phyloP scores from a whole-genome alignment of 2,888 invertebrate genomes.

The Microdon myrmicae region DNA sequence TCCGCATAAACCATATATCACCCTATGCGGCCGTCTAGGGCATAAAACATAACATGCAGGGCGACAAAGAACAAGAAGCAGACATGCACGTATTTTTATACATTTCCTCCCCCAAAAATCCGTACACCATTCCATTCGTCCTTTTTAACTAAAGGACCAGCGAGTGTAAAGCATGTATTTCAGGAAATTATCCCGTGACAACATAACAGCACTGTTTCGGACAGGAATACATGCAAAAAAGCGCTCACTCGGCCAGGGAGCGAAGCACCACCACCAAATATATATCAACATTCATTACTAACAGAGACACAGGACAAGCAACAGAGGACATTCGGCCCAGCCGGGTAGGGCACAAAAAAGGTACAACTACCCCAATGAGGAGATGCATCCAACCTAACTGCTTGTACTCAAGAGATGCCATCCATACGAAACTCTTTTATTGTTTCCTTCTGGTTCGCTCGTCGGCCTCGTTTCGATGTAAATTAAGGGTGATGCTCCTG shows the following conservation, averaged over 20 bases:
- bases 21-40: conserved; percentile 31
- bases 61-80: conserved; percentile 28
- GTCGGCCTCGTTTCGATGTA: conserved; percentile 48
- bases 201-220: conserved; percentile 52
- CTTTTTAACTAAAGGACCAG: no score
- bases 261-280: conserved; percentile 39
- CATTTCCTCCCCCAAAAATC: no score
- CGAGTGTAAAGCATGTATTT: conserved; percentile 51
- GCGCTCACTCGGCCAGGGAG: conserved; percentile 28
- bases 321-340: conserved; percentile 46
- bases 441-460: conserved; percentile 6
- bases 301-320: conserved; percentile 44
- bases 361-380: conserved; percentile 17
- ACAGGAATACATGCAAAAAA: conserved; percentile 41
- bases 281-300: conserved; percentile 49
- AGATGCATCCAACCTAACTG: conserved; percentile 40
- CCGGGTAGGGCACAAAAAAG: conserved; percentile 39
- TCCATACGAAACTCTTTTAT: conserved; percentile 20
- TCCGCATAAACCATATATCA: conserved; percentile 46
- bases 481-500: conserved; percentile 47
- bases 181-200: conserved; percentile 53
- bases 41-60: conserved; percentile 35
- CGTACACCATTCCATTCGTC: no score
- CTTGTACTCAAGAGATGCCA: conserved; percentile 26
- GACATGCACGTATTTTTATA: conserved; percentile 5